Evolutionary conservation across 2,113 vertebrate species (phyloP).

Genomic region (Labrus mixtus): DNA sequence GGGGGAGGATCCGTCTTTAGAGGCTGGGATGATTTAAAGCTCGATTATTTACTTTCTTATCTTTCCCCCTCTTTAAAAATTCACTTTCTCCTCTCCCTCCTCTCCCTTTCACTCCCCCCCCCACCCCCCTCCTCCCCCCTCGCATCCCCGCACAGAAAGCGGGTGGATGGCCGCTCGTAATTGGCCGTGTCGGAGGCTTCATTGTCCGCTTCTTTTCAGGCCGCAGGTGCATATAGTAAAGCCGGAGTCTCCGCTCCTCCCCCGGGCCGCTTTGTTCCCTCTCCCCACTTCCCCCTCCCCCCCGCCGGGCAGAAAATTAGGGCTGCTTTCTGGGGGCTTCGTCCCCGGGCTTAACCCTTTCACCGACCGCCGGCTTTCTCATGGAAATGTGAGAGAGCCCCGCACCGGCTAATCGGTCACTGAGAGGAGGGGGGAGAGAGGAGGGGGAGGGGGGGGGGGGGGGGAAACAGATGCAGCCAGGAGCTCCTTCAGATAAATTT

Average conservation of each 20-base stretch:
- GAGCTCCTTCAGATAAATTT: background rate
- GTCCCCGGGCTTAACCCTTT: constrained; percentile 86
- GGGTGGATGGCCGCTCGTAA: constrained; percentile 81
- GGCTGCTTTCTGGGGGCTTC: constrained; percentile 71
- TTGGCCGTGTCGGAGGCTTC: constrained; percentile 85
- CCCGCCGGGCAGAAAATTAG: constrained; percentile 82
- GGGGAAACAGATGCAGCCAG: constrained; percentile 31
- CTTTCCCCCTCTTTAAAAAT: constrained; percentile 74
- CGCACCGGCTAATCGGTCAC: constrained; percentile 84
- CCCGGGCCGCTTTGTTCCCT: constrained; percentile 84
- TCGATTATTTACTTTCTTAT: constrained; percentile 81
- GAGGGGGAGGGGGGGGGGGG: constrained; percentile 29
- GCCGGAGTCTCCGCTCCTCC: constrained; percentile 82
- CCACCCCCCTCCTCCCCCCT: constrained; percentile 13
- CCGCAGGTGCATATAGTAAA: constrained; percentile 89
- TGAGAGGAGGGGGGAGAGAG: constrained; percentile 53
- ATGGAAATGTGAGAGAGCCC: constrained; percentile 82
- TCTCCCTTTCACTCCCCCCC: constrained; percentile 28
- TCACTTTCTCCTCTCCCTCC: constrained; percentile 69
- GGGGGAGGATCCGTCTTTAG: constrained; percentile 16
- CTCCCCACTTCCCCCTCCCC: constrained; percentile 78
- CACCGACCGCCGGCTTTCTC: constrained; percentile 83
- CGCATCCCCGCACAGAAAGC: constrained; percentile 72
- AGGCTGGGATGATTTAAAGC: constrained; percentile 67
- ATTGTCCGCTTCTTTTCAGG: constrained; percentile 86